Base-by-base conservation (phyloP, 35 echinoderm and acorn worm species). In the Hemicentrotus pulcherrimus region DNA sequence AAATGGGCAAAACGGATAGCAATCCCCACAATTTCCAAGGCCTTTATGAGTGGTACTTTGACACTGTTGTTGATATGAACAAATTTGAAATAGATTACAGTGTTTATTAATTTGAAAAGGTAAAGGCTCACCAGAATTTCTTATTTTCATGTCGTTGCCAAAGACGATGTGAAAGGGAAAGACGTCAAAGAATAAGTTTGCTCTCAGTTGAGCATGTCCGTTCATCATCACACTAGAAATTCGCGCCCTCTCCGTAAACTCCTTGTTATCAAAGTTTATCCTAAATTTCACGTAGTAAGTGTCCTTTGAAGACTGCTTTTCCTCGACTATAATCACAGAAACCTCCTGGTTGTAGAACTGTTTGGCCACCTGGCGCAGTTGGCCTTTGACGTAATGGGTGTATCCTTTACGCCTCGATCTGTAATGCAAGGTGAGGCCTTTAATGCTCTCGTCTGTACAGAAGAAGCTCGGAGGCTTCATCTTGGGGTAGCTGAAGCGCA, bases 381-480 rank as follows among this genome's bases (percentile, higher is more conserved):
- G 97, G 8, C 98, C 98, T 46, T 95, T 96, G 16, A 99, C 98
- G 88, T 99, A 99, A 55, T 96, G 94, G 9, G 94, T 46, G 86
- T 97, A 99, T 4, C 98, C 98, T 11, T 95, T 61, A 33, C 98
- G 71, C 35, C 94, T 95, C 13, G 96, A 95, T 15, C 98, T 92
- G 50, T 99, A 99, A 89, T 97, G 96, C 12, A 99, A 87, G 32
- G 97, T 99, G 92, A 99, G 70, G 2, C 98, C 98, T 9, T 95
- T 47, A 5, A 85, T 65, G 30, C 33, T 97, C 88, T 99, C 98
- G 19, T 96, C 97, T 6, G 97, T 96, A 87, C 95, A 95, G 88
- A 99, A 99, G 86, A 99, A 99, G 61, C 98, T 99, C 8, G 98
- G 98, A 5, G 98, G 97, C 88, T 97, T 96, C 96, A 99, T 97